Evolutionary conservation across 1,140 invertebrate species (phyloP).

Genomic region (Saccostrea echinata): DNA sequence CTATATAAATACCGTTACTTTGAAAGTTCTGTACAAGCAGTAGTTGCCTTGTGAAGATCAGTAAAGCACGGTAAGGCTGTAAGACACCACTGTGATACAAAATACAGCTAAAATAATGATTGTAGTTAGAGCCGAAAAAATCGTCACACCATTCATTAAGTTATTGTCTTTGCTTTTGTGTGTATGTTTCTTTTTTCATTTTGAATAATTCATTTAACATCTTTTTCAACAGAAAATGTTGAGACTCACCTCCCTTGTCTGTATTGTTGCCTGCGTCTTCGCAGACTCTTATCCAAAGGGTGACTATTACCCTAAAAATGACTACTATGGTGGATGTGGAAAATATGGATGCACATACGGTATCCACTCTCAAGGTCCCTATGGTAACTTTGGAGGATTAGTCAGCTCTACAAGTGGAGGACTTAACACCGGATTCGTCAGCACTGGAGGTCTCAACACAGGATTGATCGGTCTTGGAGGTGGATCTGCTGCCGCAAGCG

Average conservation of each 20-base stretch:
- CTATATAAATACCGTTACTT: no score
- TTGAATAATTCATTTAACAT: no score
- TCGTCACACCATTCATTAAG: no score
- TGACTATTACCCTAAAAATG: not conserved
- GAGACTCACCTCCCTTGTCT: not conserved
- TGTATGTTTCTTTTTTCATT: no score
- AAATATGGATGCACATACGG: not conserved
- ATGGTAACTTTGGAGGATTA: not conserved
- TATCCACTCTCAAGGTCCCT: not conserved
- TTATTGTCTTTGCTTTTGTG: no score
- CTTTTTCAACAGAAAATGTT: not conserved
- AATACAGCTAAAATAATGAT: no score
- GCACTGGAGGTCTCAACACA: slow-evolving; percentile 8
- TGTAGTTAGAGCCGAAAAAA: no score
- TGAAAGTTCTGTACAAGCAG: no score
- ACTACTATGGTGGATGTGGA: not conserved
- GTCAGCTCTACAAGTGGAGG: not conserved
- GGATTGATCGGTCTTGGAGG: slow-evolving; percentile 13
- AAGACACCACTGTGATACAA: no score
- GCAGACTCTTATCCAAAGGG: not conserved
- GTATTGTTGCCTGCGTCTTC: not conserved
- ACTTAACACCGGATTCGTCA: not conserved
- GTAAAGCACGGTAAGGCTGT: no score
- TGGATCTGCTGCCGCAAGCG: not conserved
- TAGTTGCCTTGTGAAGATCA: no score